Conservation (phyloP, 1,140 invertebrate species). For the Tetraneura akinire region DNA sequence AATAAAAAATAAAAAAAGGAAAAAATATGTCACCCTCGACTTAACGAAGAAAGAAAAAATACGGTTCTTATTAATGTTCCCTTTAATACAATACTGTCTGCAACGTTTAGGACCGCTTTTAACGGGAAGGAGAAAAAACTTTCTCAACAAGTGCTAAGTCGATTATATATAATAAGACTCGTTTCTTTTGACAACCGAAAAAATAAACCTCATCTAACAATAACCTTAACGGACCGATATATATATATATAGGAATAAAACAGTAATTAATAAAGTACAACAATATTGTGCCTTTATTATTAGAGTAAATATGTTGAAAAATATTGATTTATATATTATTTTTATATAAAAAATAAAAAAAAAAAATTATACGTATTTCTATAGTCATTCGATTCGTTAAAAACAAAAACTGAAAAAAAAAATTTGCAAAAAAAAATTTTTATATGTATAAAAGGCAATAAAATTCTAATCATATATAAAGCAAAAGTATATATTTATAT, state of each 20-base stretch:
- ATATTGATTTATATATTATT: neutral
- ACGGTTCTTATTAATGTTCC: constrained; percentile 33
- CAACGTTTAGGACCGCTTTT: constrained; percentile 35
- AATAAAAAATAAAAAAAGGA: neutral
- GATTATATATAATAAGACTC: constrained; percentile 20
- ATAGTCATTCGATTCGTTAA: no score
- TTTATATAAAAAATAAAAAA: no score
- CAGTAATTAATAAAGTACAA: constrained; percentile 10
- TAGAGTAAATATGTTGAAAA: neutral
- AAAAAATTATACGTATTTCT: no score
- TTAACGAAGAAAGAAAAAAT: constrained; percentile 39
- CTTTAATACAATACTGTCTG: constrained; percentile 38
- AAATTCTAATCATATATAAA: no score
- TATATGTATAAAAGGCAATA: no score
- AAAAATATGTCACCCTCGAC: constrained; percentile 6
- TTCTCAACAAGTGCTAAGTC: constrained; percentile 37
- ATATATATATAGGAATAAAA: neutral
- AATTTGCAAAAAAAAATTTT: no score
- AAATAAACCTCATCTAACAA: constrained; percentile 22
- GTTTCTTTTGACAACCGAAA: neutral
- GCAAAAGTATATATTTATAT: no score
- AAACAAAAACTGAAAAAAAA: no score
- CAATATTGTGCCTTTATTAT: no score
- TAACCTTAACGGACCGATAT: neutral
- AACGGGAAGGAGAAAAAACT: constrained; percentile 21